phyloP scores from a whole-genome alignment of 2,888 invertebrate species.

The Gari tellinella region DNA sequence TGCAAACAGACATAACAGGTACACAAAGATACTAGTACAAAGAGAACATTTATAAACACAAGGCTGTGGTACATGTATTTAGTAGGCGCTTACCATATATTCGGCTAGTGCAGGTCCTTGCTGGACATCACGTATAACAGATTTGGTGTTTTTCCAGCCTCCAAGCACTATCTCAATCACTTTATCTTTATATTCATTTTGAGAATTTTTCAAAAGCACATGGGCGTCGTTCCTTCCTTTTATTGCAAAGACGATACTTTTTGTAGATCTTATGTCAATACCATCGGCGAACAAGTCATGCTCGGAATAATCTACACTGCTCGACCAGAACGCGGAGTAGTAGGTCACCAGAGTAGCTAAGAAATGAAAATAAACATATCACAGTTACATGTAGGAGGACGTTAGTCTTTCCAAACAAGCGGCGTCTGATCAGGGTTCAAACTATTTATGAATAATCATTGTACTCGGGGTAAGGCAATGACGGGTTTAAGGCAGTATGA shows the following conservation, averaged over 20 bases:
- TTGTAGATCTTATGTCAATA: constrained; percentile 8
- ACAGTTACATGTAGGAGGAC: no score
- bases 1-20: no score
- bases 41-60: no score
- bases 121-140: constrained; percentile 33
- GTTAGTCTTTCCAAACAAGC: no score
- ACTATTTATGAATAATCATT: no score
- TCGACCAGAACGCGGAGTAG: not conserved
- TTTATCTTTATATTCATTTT: constrained; percentile 19
- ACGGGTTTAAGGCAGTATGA: no score
- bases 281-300: constrained; percentile 17
- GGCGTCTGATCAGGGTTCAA: no score
- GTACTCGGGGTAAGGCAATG: no score
- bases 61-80: no score
- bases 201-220: constrained; percentile 21
- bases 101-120: constrained; percentile 12
- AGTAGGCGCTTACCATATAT: constrained; percentile 11
- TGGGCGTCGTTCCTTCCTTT: constrained; percentile 40
- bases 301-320: constrained; percentile 27
- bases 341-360: no score
- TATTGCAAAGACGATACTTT: constrained; percentile 13
- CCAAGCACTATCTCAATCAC: constrained; percentile 41
- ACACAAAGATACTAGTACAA: no score
- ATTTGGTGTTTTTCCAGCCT: constrained; percentile 40
- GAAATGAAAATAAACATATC: no score